phyloP scores from a whole-genome alignment of 2,113 vertebrate genomes.

The Malurus elegans region DNA sequence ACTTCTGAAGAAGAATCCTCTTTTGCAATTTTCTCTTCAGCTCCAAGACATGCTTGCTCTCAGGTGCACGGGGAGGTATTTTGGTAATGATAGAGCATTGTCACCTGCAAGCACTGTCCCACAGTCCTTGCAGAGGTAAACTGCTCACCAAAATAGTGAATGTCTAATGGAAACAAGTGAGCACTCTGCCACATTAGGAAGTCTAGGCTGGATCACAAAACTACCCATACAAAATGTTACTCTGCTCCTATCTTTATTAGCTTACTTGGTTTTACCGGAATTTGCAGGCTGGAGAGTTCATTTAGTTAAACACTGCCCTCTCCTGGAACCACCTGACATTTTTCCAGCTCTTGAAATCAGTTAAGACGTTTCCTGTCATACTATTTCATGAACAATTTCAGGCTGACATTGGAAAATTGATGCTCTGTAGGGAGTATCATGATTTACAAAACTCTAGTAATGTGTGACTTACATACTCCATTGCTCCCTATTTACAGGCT shows the following conservation, averaged over 20 bases:
- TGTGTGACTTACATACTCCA: neutral
- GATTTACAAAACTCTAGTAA: neutral
- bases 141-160: neutral
- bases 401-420: neutral
- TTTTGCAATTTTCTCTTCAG: neutral
- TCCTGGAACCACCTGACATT: constrained; percentile 12
- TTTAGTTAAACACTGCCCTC: constrained; percentile 59
- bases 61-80: neutral
- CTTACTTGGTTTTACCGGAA: neutral
- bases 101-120: neutral
- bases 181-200: neutral
- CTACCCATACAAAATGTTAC: neutral
- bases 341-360: neutral
- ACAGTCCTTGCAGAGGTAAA: neutral
- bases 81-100: neutral
- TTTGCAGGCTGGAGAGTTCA: neutral
- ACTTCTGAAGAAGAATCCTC: neutral
- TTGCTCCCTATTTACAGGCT: neutral
- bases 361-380: neutral
- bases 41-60: neutral
- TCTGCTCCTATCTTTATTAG: neutral
- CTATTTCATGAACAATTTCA: neutral
- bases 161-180: neutral
- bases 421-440: neutral
- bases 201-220: neutral